Percentiles rank a stretch among this genome's conserved stretches.
Conservation (phyloP, 2,888 invertebrate genomes). For the Tortrix viridana region DNA sequence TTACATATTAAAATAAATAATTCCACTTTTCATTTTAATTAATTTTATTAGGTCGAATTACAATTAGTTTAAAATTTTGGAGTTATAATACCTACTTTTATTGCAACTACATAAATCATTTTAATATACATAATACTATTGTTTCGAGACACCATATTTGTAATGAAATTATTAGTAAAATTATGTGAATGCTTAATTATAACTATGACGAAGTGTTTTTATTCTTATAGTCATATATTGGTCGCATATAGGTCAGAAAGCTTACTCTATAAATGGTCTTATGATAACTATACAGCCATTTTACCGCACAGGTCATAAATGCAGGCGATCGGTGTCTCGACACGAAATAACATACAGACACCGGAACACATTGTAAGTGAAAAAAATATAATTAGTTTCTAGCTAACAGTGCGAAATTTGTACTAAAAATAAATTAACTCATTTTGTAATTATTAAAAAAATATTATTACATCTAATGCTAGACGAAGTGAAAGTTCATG, state of each 20-base stretch:
- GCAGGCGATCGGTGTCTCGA: constrained; percentile 20
- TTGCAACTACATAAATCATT: constrained; percentile 8
- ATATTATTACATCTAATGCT: not conserved
- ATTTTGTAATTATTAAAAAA: constrained; percentile 13
- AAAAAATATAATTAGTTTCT: constrained; percentile 13
- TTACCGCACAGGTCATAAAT: constrained; percentile 19
- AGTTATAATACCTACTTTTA: constrained; percentile 30
- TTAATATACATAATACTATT: constrained; percentile 1
- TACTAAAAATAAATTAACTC: constrained; percentile 43
- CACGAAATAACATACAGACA: constrained; percentile 12
- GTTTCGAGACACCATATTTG: constrained; percentile 11
- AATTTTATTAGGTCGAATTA: constrained; percentile 33
- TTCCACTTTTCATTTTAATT: constrained; percentile 40
- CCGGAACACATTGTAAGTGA: constrained; percentile 21
- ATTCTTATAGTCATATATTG: constrained; percentile 20
- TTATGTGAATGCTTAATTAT: constrained; percentile 20
- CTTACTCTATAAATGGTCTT: constrained; percentile 17
- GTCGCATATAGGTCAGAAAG: constrained; percentile 21
- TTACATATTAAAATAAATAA: constrained; percentile 42
- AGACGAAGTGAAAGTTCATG: not conserved
- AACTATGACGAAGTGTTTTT: constrained; percentile 7
- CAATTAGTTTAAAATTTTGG: constrained; percentile 30
- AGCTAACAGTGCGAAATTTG: constrained; percentile 42
- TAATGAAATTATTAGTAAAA: constrained; percentile 8
- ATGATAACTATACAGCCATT: constrained; percentile 25